Evolutionary conservation across 2,888 invertebrate genomes (phyloP).

Genomic region (Alentia gelatinosa): DNA sequence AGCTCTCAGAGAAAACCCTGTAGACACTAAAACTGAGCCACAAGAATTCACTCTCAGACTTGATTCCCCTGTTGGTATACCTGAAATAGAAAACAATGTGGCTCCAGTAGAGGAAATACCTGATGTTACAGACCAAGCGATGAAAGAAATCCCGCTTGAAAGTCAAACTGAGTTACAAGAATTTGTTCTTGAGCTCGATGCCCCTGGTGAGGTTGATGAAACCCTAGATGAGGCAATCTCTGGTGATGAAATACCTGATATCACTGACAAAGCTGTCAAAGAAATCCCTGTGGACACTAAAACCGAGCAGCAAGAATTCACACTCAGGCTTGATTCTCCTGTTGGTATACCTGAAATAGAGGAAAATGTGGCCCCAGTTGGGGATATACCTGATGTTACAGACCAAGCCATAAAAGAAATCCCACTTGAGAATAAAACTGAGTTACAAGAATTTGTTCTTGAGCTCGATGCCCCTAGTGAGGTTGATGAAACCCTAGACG

Average conservation of each 20-base stretch:
- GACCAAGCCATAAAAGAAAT: background rate
- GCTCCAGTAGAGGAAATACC: conserved; percentile 28
- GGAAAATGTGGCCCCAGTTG: background rate
- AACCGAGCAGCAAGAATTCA: conserved; percentile 18
- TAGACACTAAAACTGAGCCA: background rate
- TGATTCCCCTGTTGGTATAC: background rate
- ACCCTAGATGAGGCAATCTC: background rate
- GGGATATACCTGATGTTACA: background rate
- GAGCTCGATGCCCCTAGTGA: background rate
- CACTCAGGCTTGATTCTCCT: background rate
- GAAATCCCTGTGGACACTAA: background rate
- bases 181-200: background rate
- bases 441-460: background rate
- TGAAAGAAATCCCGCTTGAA: background rate
- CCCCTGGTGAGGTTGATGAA: background rate
- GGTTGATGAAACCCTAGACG: background rate
- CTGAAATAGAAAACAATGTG: background rate
- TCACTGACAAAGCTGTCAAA: background rate
- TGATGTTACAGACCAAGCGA: background rate
- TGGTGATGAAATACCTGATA: conserved; percentile 6
- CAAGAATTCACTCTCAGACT: background rate
- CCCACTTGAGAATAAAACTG: background rate
- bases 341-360: background rate
- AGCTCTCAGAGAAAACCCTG: background rate
- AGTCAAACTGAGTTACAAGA: conserved; percentile 12